Evolutionary conservation across 1,140 invertebrate species (phyloP), one percentile per base, ranked within the genome.

Genomic region (Brachionus angularis): DNA sequence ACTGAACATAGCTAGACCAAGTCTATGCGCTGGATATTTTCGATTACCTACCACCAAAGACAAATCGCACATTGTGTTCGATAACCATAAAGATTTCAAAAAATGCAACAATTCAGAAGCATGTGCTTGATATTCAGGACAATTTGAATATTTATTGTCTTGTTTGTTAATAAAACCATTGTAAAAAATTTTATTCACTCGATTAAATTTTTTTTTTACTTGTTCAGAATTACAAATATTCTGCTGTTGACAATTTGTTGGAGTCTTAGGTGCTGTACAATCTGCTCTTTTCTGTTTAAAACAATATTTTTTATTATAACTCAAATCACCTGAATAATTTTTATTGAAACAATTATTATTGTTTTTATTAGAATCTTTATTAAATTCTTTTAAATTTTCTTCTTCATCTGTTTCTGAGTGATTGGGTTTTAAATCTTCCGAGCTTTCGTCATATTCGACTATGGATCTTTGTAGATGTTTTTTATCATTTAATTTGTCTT

Each of bases 1-100:
- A 36, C 73, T 73, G 52, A 67, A 73, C 33, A 72, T 62, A 18
- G 64, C 73, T 10, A 73, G 18, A 3, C 49, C 69, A 14, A 72
- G 39, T 62, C 72, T 71, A 34, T 73, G 73, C 10, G 73, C 69
- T n/a, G 58, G 52, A 44, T 72, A 42, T n/a, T 72, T 72, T 7
- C 73, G 46, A n/a, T 44, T 46, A 12, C 50, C 47, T 3, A 72
- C 64, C 18, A 44, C 34, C 18, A 73, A 44, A n/a, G 53, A 50
- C n/a, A 72, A 27, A 18, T 73, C 73, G 44, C 73, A 73, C 61
- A 73, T 67, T 18, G 46, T 67, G 33, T 73, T 55, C 16, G 69
- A 39, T 0, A 55, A 47, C 73, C 73, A 73, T 0, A 67, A 34
- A 1, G 34, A 50, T 27, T 73, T 50, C 29, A 72, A 39, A 33